These are phyloP conservation scores for Rhinolophus sinicus DNA, from an alignment of 2,113 vertebrate genomes.

Conservation along the genomic window DNA sequence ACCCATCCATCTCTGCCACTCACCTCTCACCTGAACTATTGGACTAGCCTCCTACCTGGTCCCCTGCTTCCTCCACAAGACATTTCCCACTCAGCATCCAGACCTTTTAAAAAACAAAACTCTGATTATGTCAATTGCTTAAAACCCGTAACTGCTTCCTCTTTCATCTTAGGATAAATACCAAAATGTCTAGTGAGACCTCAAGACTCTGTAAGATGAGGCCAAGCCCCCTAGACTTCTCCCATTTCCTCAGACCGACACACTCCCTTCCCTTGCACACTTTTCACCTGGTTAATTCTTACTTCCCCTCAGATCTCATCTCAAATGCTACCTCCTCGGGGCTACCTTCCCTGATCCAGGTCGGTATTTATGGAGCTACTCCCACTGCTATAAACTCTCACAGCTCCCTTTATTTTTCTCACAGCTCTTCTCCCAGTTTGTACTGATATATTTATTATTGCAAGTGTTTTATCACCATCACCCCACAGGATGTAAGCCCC, in stretches of 20 bases:
- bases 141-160: background rate
- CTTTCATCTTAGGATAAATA: constrained; percentile 12
- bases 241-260: background rate
- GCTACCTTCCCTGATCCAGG: fast-evolving
- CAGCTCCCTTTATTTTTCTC: background rate
- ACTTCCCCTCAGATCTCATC: background rate
- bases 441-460: background rate
- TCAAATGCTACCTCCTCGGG: background rate
- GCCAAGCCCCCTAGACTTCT: background rate
- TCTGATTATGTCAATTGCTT: background rate
- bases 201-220: background rate
- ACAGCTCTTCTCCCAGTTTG: background rate
- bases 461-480: background rate
- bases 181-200: background rate
- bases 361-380: fast-evolving
- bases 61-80: fast-evolving
- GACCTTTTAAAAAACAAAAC: background rate
- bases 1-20: no score
- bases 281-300: background rate
- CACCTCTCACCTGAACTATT: background rate
- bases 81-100: background rate
- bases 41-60: background rate
- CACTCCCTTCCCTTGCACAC: background rate
- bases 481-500: background rate
- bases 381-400: background rate